Base-by-base conservation (phyloP, 64 coral and sea anemone species). In the Actinia tenebrosa region DNA sequence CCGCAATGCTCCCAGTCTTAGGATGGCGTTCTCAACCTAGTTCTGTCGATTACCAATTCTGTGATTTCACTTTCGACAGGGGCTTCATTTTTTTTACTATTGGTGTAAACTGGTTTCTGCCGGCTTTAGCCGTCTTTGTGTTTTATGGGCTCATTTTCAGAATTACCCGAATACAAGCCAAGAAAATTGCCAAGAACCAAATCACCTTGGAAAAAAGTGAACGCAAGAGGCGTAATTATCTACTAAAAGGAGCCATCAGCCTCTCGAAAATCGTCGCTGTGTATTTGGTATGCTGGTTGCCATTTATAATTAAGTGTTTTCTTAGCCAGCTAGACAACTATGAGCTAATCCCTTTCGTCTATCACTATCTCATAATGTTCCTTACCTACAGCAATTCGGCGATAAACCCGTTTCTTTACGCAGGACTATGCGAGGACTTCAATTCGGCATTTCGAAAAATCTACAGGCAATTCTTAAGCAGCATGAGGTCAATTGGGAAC, bases 331-430 rank as follows among this genome's bases (percentile, higher is more conserved):
- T 83, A 10, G 3, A 30, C 16, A 9, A 5, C 13, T 46, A 45
- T 1, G 85, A 83, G 45, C 19, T 55, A 30, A 81, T 81, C 44
- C 90, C 84, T 37, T 69, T 78, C 61, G 80, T 81, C 45, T 20
- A 87, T 46, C 87, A 93, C 45, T 85, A 88, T 37, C 46, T 64
- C 16, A 92, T 96, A 16, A 68, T 93, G 44, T 84, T 96, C 1
- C 83, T 93, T 2, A 83, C 80, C 18, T 96, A 96, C 26, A 83
- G 79, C 15, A 96, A 89, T 72, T 71, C 91, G 3, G 91, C 91
- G 4, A 92, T 96, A 2, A 96, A 93, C 56, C 94, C 94, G 0
- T 93, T 96, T 58, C 61, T 96, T 22, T 96, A 96, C 37, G 94
- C 91, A 2, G 85, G 94, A 6, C 85, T 96, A 30, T 93, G 94